Evolutionary conservation across 2,113 vertebrate genomes (phyloP), one percentile per base, ranked within the genome.

Genomic region (Rissa tridactyla): DNA sequence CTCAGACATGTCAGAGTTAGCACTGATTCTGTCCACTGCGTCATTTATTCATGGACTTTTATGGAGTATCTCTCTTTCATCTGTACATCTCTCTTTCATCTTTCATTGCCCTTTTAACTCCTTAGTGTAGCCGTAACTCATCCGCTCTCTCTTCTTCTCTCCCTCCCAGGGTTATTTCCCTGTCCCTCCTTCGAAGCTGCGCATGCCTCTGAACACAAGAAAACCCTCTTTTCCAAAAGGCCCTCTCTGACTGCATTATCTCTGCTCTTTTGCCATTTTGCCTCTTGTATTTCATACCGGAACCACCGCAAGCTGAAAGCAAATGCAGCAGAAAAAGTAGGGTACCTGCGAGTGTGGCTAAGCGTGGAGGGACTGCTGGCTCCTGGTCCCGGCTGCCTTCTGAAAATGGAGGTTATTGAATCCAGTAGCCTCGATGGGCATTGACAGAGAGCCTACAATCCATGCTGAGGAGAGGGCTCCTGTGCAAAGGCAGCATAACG

Each of bases 41-140:
- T 97, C 91, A 92, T 92, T 94, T 96, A 96, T 94, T 94, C 86
- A 95, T 57, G 61, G 89, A 76, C 70, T 73, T 94, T 86, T 94
- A 82, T 25, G 49, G 70, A 76, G 52, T 57, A 49, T 29, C 77
- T 94, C 72, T 72, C 94, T 95, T 92, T 96, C 79, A 92, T 90
- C 85, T 71, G 75, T 61, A 79, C 65, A 85, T 85, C 71, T 92
- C 85, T 71, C 69, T 96, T 75, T 95, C 85, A 95, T 96, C 92
- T 96, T 78, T 71, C 92, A 92, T 21, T 86, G 86, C 72, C 92
- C 88, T 78, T 97, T 86, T 94, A 94, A 92, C 91, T 95, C 88
- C 68, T 93, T 75, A 81, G 76, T 65, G 80, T 64, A 75, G 82
- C 80, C 36, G 71, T 20, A 86, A 71, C 88, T 93, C 80, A 92